These are phyloP conservation scores for Periplaneta americana DNA, from an alignment of 1,140 invertebrate genomes.

Conservation along the genomic window DNA sequence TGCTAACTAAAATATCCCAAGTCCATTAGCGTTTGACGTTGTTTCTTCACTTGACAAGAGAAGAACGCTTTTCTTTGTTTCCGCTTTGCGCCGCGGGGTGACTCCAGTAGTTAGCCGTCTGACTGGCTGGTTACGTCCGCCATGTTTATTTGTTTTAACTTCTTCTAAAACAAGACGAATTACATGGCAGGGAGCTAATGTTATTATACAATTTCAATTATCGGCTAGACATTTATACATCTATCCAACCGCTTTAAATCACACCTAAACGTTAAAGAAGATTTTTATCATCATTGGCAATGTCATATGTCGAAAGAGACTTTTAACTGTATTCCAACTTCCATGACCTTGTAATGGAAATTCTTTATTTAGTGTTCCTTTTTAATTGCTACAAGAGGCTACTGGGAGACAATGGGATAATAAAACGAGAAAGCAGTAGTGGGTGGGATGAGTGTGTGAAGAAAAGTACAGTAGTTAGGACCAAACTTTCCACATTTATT, in stretches of 20 bases:
- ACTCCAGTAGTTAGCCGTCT: background rate
- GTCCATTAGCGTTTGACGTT: background rate
- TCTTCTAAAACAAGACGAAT: background rate
- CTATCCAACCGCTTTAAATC: background rate
- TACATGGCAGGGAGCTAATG: background rate
- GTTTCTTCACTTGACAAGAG: background rate
- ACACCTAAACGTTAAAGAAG: too few relatives aligned
- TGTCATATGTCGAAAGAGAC: too few relatives aligned
- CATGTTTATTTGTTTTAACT: background rate
- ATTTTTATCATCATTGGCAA: too few relatives aligned
- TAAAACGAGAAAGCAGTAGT: too few relatives aligned
- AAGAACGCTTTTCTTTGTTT: background rate
- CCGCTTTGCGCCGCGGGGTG: background rate
- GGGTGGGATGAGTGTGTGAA: too few relatives aligned
- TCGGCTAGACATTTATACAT: background rate
- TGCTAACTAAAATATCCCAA: background rate
- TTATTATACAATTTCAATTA: background rate
- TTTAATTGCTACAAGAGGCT: too few relatives aligned
- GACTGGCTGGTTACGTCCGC: background rate
- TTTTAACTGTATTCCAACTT: too few relatives aligned
- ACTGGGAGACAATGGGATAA: too few relatives aligned
- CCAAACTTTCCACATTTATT: too few relatives aligned
- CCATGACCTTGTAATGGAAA: too few relatives aligned
- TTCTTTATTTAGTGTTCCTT: too few relatives aligned
- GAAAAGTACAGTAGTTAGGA: too few relatives aligned